Evolutionary conservation across 1,140 invertebrate species (phyloP), one percentile per base, ranked within the genome.

Genomic region (Liolophura sinensis): DNA sequence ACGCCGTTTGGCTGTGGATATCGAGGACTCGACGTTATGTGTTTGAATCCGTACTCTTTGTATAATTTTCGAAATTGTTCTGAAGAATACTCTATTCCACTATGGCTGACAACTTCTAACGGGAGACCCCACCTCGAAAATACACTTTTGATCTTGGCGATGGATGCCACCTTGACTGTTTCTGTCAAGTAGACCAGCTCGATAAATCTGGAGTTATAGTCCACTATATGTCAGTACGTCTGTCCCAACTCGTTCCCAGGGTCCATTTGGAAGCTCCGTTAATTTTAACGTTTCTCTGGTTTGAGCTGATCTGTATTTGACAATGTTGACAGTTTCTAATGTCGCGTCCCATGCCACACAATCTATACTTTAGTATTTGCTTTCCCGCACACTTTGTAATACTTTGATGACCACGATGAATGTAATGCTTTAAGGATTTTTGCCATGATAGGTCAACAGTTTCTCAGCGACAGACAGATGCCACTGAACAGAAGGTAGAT

Each of bases 191-290:
- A 15, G 14, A 60, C 64, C n/a, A 74, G 49, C 60, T 73, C 69
- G 63, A 75, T 70, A 48, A 50, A 71, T 46, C 60, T n/a, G 31
- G 56, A 66, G 24, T 68, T 73, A 27, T 71, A 75, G 48, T 77
- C 69, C 51, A 67, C 63, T 18, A 66, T 49, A 71, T 0, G 60
- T 68, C 59, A 72, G 73, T 12, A 73, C 24, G 52, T 75, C 67
- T 49, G 63, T 65, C 9, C 59, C 68, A 60, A 74, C 58, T 25
- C 65, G 58, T 55, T 70, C 40, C 69, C 68, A 77, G 12, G 71
- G 73, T 20, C 62, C n/a, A 12, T 70, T 15, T 56, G 73, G 73
- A 16, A 72, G 60, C 1, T 55, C 46, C 52, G 62, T 64, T n/a
- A 68, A 52, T 20, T 60, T 62, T 1, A 73, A 40, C 18, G 73